Percentiles rank a stretch among this genome's conserved stretches.
These are phyloP conservation scores for Platycercus adscitus DNA, from an alignment of 2,113 vertebrate species.

Conservation along the genomic window DNA sequence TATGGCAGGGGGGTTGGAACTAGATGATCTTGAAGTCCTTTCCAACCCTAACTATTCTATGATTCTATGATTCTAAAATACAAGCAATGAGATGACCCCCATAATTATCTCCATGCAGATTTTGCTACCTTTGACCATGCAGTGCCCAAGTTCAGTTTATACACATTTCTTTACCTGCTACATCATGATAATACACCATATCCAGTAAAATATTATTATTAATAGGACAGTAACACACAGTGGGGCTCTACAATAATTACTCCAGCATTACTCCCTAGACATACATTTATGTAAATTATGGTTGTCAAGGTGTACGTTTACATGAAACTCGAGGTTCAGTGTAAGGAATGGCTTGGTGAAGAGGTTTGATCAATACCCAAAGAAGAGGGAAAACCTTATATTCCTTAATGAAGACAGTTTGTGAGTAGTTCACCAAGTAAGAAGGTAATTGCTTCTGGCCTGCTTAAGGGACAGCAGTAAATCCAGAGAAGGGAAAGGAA, in stretches of 20 bases:
- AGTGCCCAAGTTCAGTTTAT: neutral
- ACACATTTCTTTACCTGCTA: neutral
- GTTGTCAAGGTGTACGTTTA: neutral
- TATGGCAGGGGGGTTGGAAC: no score
- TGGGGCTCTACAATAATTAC: neutral
- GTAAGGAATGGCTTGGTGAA: neutral
- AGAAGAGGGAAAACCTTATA: neutral
- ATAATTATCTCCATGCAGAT: neutral
- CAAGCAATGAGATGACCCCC: neutral
- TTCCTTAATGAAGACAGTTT: neutral
- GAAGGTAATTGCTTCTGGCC: neutral
- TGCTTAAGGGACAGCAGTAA: neutral
- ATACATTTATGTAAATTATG: neutral
- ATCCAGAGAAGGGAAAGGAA: neutral
- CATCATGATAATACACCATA: neutral
- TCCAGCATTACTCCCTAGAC: neutral
- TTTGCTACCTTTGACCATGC: neutral
- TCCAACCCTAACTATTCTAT: no score
- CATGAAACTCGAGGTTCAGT: neutral
- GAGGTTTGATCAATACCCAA: neutral
- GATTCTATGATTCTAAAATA: no score
- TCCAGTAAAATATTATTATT: neutral
- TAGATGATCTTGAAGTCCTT: no score
- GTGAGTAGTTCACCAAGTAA: neutral
- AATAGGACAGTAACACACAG: neutral